A percentile compares a stretch with the other conserved stretches of the same genome.
phyloP scores from a whole-genome alignment of 2,888 invertebrate species.

The Ganaspis brasiliensis region DNA sequence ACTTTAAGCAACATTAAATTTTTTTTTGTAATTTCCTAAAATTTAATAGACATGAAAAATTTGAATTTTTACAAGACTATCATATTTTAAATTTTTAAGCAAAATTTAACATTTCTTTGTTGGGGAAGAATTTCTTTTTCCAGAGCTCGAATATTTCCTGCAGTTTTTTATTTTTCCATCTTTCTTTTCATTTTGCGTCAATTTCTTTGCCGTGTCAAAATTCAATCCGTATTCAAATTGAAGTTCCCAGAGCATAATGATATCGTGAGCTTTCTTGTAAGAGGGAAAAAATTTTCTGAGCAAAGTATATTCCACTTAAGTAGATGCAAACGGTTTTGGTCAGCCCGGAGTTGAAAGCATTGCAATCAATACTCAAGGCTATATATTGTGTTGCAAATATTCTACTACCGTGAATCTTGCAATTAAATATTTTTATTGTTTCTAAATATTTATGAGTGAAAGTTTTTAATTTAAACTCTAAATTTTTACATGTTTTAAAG shows the following conservation, averaged over 20 bases:
- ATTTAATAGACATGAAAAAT: too few relatives aligned
- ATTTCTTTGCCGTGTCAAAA: constrained; percentile 1
- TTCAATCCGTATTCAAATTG: constrained; percentile 7
- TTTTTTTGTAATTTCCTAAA: too few relatives aligned
- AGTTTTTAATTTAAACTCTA: too few relatives aligned
- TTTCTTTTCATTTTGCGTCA: constrained; percentile 15
- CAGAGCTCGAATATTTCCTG: constrained; percentile 11
- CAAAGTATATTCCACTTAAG: constrained; percentile 18
- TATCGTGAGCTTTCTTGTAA: constrained; percentile 21
- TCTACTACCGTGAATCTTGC: neutral
- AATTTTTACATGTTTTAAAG: neutral
- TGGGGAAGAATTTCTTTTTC: neutral
- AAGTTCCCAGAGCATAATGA: constrained; percentile 24
- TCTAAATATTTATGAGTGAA: too few relatives aligned
- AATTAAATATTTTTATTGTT: neutral
- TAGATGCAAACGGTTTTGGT: constrained; percentile 34
- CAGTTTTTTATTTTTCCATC: neutral
- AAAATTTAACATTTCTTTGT: too few relatives aligned
- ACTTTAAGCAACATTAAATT: too few relatives aligned
- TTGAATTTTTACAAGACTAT: too few relatives aligned
- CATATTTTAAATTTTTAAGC: too few relatives aligned
- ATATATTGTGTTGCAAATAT: constrained; percentile 4
- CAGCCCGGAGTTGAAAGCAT: constrained; percentile 11
- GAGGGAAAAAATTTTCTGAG: neutral
- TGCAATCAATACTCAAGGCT: constrained; percentile 21